These are phyloP conservation scores for Brevimyrus niger DNA, from an alignment of 2,113 vertebrate genomes.

Conservation along the genomic window DNA sequence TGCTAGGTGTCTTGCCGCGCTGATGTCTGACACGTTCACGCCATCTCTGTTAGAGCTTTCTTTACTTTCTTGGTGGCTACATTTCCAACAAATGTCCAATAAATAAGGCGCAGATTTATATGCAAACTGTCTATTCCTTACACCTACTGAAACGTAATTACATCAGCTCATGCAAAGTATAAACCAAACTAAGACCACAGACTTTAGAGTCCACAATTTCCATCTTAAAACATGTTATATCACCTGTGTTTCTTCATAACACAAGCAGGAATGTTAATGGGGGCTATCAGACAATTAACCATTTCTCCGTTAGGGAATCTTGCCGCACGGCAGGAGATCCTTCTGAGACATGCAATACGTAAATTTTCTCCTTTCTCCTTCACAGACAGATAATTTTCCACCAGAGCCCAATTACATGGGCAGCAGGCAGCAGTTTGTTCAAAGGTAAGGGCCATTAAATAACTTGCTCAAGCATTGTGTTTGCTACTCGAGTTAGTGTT, in stretches of 20 bases:
- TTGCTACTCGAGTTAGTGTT: conserved; percentile 52
- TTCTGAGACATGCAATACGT: conserved; percentile 72
- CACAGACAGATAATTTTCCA: conserved; percentile 99
- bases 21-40: not conserved
- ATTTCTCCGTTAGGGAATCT: conserved; percentile 76
- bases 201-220: not conserved
- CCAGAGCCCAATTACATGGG: conserved; percentile 99
- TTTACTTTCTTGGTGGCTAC: not conserved
- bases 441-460: conserved; percentile 93
- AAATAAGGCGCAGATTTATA: not conserved
- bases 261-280: not conserved
- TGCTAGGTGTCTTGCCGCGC: not conserved
- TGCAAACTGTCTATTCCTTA: not conserved
- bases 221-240: not conserved
- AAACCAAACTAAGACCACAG: not conserved
- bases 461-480: conserved; percentile 61
- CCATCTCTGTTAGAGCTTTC: not conserved
- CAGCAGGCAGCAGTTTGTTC: conserved; percentile 99
- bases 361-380: conserved; percentile 78
- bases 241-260: not conserved
- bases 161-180: not conserved
- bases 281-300: conserved; percentile 75
- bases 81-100: not conserved
- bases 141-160: not conserved
- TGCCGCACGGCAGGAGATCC: conserved; percentile 77